phyloP scores from a whole-genome alignment of 2,888 invertebrate genomes.

The Dynastes maya region DNA sequence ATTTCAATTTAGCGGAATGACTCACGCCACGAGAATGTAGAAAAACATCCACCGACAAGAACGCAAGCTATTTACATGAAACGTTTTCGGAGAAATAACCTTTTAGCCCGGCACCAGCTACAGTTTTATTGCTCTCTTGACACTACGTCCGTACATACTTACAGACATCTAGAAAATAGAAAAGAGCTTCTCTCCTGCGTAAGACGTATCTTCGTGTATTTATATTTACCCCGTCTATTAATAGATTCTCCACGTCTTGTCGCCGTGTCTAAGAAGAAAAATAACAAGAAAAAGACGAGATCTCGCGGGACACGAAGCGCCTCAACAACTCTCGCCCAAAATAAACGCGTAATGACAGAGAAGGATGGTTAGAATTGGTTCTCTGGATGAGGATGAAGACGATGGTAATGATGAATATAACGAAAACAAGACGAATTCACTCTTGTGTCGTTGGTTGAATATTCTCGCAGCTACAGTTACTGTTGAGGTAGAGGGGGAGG shows the following conservation, averaged over 20 bases:
- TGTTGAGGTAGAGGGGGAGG: neutral
- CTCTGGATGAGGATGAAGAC: neutral
- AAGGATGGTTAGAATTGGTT: neutral
- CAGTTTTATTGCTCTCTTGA: neutral
- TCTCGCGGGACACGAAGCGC: conserved; percentile 6
- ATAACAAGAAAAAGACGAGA: neutral
- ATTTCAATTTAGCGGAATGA: neutral
- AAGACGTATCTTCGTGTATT: conserved; percentile 5
- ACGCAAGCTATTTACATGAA: neutral
- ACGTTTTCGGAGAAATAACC: neutral
- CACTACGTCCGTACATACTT: neutral
- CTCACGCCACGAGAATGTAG: neutral
- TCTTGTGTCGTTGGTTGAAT: neutral
- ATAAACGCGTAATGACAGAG: conserved; percentile 20
- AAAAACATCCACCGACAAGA: neutral
- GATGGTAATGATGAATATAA: neutral
- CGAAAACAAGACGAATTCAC: neutral
- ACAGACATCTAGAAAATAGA: neutral
- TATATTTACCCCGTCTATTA: conserved; percentile 26
- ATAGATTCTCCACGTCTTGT: neutral
- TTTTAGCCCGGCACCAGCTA: neutral
- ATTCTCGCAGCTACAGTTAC: neutral
- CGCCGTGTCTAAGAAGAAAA: conserved; percentile 10
- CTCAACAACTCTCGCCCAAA: neutral
- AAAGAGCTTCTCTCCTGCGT: neutral